Base-by-base conservation (phyloP, 2,113 vertebrate genomes). In the Etheostoma cragini region DNA sequence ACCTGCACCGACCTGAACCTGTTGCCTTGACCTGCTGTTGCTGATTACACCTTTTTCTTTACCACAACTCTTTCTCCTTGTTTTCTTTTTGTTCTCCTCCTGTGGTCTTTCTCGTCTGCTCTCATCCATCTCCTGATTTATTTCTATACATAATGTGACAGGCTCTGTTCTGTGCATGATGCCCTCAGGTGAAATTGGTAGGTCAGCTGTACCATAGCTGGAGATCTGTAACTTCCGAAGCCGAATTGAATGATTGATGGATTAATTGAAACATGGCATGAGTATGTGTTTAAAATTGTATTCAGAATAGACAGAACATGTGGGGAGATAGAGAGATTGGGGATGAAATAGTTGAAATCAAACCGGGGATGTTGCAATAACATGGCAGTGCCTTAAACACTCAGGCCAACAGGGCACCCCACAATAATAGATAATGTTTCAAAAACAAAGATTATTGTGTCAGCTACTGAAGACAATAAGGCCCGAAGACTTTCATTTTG, bases 111-210 rank as follows among this genome's bases (percentile, higher is more conserved):
- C 15, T 84, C 16, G 1, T 66, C 68, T 35, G 57, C 64, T 79
- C 35, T 58, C 57, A 58, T 66, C 30, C 46, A 22, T 49, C 42
- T 33, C 24, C 70, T 70, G 22, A 24, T 56, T 58, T 50, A 42
- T 83, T 38, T 95, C 93, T 93, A 90, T 95, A 16, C 94, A 95
- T 95, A 94, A 93, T 93, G 94, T 90, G 38, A 90, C 95, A 96
- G 96, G 95, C 93, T 95, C 95, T 92, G 90, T 96, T 90, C 91
- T 96, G 94, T 96, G 94, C 95, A 95, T 96, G 47, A 6, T 38
- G 53, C 54, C 74, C 35, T 52, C 52, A 52, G 72, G 60, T 52
- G 42, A 12, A 14, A 83, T 96, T 94, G 95, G 95, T 95, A 96
- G 95, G 95, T 96, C 94, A 92, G 94, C 22, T 52, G 24, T 61